These are phyloP conservation scores for Pheucticus melanocephalus DNA, from an alignment of 2,113 vertebrate genomes.

Conservation along the genomic window DNA sequence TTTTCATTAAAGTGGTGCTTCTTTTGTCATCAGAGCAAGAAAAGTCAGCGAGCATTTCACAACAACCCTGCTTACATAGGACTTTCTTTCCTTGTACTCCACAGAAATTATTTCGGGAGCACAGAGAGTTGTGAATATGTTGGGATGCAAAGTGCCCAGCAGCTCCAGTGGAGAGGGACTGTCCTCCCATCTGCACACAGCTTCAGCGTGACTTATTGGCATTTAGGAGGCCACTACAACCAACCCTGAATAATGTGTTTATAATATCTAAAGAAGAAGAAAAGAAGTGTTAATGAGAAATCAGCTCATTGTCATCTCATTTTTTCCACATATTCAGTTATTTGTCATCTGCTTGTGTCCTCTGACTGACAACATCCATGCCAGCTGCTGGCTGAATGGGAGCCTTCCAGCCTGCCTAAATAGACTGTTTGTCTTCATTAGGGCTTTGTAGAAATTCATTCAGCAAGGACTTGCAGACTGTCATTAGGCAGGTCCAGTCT, in stretches of 20 bases:
- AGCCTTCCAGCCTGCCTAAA: slow-evolving; percentile 53
- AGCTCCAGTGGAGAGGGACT: not conserved
- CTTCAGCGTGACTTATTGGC: slow-evolving; percentile 13
- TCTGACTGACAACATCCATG: slow-evolving; percentile 49
- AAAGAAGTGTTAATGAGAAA: slow-evolving; percentile 64
- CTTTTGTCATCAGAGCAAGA: not conserved
- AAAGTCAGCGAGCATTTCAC: not conserved
- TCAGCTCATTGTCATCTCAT: slow-evolving; percentile 61
- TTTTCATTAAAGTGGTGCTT: not conserved
- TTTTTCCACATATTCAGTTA: slow-evolving; percentile 62
- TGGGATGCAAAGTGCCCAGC: not conserved
- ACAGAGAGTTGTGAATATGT: not conserved
- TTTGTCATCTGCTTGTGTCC: slow-evolving; percentile 58
- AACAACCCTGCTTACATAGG: accelerated
- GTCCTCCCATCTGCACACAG: not conserved
- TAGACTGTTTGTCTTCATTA: slow-evolving; percentile 70
- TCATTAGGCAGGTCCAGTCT: slow-evolving; percentile 1
- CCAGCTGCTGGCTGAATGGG: slow-evolving; percentile 70
- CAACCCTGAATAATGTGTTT: slow-evolving; percentile 24
- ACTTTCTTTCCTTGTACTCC: not conserved
- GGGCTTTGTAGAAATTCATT: slow-evolving; percentile 47
- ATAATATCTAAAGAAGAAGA: slow-evolving; percentile 49
- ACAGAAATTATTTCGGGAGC: not conserved
- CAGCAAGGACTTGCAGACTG: not conserved
- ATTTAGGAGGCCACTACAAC: not conserved